Base-by-base conservation (phyloP, 1,140 invertebrate genomes). In the Temnothorax nylanderi region DNA sequence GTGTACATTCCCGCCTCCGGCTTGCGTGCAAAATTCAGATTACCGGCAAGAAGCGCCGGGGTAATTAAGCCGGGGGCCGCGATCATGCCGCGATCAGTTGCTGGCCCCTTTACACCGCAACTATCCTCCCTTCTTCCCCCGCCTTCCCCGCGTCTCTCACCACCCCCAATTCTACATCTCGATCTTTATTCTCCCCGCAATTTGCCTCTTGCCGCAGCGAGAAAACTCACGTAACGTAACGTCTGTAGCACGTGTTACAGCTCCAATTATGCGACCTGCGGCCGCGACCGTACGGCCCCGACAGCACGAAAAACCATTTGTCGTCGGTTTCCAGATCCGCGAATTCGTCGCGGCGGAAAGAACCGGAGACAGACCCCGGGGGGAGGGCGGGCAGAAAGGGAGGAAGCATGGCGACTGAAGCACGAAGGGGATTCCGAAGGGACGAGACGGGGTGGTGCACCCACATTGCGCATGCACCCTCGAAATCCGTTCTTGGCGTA, bases 11-110 rank as follows among this genome's bases (percentile, higher is more conserved):
- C 62, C 54, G 64, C 81, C 62, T 60, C 65, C 82, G 64, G 72
- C 18, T 86, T 41, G 87, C 87, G 76, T 88, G 85, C 69, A 75
- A 86, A 88, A 86, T 88, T 86, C 85, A 58, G 60, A 87, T 88
- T 88, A 88, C 58, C 47, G 54, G 58, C 67, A 67, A 74, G 67
- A 65, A 74, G 65, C 87, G 58, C 69, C 62, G 47, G 56, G 76
- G 51, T 81, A 80, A 88, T 88, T 81, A 81, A 87, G 75, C 58
- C 72, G 77, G 72, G 34, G 64, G 56, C 18, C 47, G 82, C 62
- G 72, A 85, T 87, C 71, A 34, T 49, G 71, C 34, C 49, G 44
- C 71, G 81, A 85, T 87, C 86, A 74, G 62, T 85, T 21, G 62
- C 86, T 69, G 16, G 44, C 78, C 47, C 47, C 26, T 74, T 74